Base-by-base conservation (phyloP, 1,140 invertebrate species). In the Parapsyche elsis region DNA sequence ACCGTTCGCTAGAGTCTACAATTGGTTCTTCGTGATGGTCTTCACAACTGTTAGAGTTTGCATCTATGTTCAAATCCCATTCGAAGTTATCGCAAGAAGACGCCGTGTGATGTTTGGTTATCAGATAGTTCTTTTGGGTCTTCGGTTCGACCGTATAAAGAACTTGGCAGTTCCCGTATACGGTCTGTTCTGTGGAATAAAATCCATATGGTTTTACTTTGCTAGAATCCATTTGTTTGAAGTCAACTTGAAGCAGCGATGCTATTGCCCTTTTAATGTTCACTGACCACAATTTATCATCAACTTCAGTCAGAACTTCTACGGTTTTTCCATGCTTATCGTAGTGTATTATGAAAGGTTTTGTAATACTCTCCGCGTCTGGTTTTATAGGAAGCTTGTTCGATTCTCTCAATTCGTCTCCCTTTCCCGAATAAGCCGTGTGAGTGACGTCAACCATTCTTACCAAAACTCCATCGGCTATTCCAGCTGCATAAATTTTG, bases 251-350 rank as follows among this genome's bases (percentile, higher is more conserved):
- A 30, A 88, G 24, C 80, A 86, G 82, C 9, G 85, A 85, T 0
- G 83, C 85, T 10, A 88, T 84, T 12, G 83, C 84, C 24, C 84
- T 84, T 59, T 88, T 88, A 9, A 88, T 85, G 53, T 88, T 87
- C 30, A 77, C 84, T 0, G 86, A 87, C 85, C 85, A 88, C 24
- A 46, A 71, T 5, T 75, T 71, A 49, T 88, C 86, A 5, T 80
- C n/a, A 30, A 44, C 38, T 0, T 82, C 57, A 21, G 76, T 74
- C 1, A 78, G n/a, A 26, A 82, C 59, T 38, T 45, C 14, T 9
- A 44, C 14, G 12, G 59, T 46, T 75, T 78, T 80, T 61, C 78
- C 81, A 19, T 24, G 9, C 10, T 5, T 10, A 38, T 70, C 46
- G 19, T 80, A 70, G 45, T 80, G 30, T 7, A 82, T 70, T 57